Base-by-base conservation (phyloP, 2,888 invertebrate genomes). In the Parnassius glacialis region DNA sequence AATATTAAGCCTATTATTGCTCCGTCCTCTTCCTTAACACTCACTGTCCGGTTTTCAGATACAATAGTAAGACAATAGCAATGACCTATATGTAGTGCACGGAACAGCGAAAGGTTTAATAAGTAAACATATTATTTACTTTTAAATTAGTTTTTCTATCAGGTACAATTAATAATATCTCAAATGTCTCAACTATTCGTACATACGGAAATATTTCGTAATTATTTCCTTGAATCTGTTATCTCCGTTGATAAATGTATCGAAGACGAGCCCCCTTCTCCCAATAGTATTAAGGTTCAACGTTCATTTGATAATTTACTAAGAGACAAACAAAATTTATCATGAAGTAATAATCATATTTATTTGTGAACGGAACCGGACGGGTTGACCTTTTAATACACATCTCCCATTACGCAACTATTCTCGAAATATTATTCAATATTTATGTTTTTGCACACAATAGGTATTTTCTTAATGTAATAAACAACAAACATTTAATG, bases 191-290 rank as follows among this genome's bases (percentile, higher is more conserved):
- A 13, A 52, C 10, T 41, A 9, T 42, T 41, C 10, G 7, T 11
- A n/a, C 7, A n/a, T 13, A 9, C n/a, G n/a, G 2, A 42, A 53
- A 59, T n/a, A n/a, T 16, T 16, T 16, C 16, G 16, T 16, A 16
- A 16, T 16, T 47, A 59, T 53, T 53, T 51, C 43, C 10, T 58
- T 57, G 58, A 52, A 45, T 44, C 20, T n/a, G 57, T 56, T 55
- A 62, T 60, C 52, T 61, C n/a, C 57, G 9, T 48, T 58, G 62
- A 65, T 65, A 64, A 60, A 34, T 48, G 5, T 63, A 61, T 65
- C 62, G 51, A 45, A 61, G 67, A 25, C 56, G 45, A 56, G 61
- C 61, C 56, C 47, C 60, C 54, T 51, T 16, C 34, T 43, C 25
- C 16, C 13, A 25, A 54, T n/a, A 52, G 2, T 52, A 44, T 50